Conservation (phyloP, 2,797 vertebrate species). For the Chloroceryle inda region DNA sequence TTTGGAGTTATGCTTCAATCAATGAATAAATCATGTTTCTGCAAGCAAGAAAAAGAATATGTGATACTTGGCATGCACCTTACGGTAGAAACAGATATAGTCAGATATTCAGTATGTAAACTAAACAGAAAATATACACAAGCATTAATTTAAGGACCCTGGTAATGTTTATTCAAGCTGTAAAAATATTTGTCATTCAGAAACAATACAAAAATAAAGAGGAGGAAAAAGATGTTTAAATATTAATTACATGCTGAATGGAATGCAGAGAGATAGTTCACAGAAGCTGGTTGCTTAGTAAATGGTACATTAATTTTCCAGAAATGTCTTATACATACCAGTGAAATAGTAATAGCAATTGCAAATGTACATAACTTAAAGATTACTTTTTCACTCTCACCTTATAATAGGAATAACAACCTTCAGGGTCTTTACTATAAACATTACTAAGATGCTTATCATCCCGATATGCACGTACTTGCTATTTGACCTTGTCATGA, state of each 20-base stretch:
- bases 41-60: not conserved
- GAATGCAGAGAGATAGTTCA: conserved; percentile 2
- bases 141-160: conserved; percentile 30
- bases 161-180: conserved; percentile 49
- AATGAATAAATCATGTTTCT: not conserved
- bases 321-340: not conserved
- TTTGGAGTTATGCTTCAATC: not conserved
- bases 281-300: not conserved
- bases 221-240: conserved; percentile 29
- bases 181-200: conserved; percentile 63
- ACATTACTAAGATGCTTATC: not conserved
- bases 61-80: not conserved
- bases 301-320: conserved; percentile 37
- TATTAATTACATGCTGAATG: conserved; percentile 56
- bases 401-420: not conserved
- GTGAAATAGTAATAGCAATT: conserved; percentile 12
- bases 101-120: not conserved
- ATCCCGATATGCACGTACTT: not conserved
- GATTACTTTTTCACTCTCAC: conserved; percentile 7
- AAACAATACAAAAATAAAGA: conserved; percentile 49
- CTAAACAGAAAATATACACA: conserved; percentile 42
- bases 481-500: not conserved
- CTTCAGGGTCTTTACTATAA: not conserved
- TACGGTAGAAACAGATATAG: conserved; percentile 6
- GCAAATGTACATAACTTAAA: not conserved